A percentile compares a stretch with the other conserved stretches of the same genome.
phyloP scores from a whole-genome alignment of 37 sponge, comb jelly and placozoan species.

The Theonella swinhoei region DNA sequence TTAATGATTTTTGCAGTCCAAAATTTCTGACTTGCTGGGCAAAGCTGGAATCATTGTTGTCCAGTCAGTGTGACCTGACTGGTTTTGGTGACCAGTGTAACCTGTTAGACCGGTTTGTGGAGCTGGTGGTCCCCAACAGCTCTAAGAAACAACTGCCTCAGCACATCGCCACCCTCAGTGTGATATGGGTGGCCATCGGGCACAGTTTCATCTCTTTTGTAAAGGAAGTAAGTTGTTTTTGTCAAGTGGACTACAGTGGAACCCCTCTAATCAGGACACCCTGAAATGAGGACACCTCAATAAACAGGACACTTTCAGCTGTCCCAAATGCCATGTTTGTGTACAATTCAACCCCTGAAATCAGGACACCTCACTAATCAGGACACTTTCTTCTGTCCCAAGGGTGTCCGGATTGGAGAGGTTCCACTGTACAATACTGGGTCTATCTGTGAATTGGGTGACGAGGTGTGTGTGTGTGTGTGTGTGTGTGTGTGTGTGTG shows the following conservation, averaged over 20 bases:
- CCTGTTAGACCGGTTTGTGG: background rate
- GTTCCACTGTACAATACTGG: too few species aligned
- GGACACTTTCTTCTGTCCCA: too few species aligned
- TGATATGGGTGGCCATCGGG: background rate
- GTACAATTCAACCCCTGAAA: too few species aligned
- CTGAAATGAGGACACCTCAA: too few species aligned
- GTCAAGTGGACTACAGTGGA: too few species aligned
- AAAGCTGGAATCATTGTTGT: background rate
- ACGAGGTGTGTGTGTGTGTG: conserved; percentile 7
- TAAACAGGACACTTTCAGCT: too few species aligned
- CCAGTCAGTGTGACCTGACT: background rate
- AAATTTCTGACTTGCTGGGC: background rate
- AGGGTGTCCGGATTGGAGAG: too few species aligned
- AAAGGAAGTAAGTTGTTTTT: background rate
- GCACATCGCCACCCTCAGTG: background rate
- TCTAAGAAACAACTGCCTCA: background rate
- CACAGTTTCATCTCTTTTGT: background rate
- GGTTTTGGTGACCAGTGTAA: background rate
- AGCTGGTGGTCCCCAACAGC: background rate
- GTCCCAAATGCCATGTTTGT: too few species aligned
- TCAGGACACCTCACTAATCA: too few species aligned
- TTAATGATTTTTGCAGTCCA: too few species aligned
- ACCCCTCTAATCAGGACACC: too few species aligned
- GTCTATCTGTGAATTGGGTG: background rate
- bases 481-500: conserved; percentile 42